Conservation (phyloP, 2,113 vertebrate genomes). For the Trinectes maculatus region DNA sequence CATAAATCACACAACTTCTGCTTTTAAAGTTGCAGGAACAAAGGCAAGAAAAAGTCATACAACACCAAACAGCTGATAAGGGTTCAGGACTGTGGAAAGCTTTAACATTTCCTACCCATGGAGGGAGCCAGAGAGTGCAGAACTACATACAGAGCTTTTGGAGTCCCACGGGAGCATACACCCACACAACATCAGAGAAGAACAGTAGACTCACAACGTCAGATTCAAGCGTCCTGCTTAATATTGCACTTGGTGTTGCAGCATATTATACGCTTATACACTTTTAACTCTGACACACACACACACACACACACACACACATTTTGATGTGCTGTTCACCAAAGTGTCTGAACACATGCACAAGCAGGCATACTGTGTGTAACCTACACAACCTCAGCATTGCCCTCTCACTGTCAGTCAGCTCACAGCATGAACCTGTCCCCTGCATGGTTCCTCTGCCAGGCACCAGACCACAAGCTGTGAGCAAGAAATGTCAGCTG, state of each 20-base stretch:
- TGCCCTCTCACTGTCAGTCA: constrained; percentile 64
- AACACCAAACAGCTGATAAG: constrained; percentile 7
- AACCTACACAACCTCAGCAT: constrained; percentile 34
- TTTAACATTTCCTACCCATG: constrained; percentile 53
- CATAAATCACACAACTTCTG: constrained; percentile 1
- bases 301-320: constrained; percentile 4
- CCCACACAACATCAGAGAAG: constrained; percentile 57
- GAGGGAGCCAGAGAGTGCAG: constrained; percentile 76
- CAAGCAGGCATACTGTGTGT: constrained; percentile 28
- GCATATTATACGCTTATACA: constrained; percentile 38
- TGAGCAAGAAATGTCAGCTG: constrained; percentile 80
- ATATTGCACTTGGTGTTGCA: constrained; percentile 38
- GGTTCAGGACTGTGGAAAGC: neutral
- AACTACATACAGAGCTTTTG: constrained; percentile 44
- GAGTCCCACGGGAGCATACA: constrained; percentile 52
- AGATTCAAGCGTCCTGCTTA: constrained; percentile 46
- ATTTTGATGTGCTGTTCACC: constrained; percentile 19
- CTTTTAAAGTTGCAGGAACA: neutral
- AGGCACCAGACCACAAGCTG: constrained; percentile 72
- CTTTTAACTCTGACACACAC: constrained; percentile 16
- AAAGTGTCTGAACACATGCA: constrained; percentile 25
- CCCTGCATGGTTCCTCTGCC: constrained; percentile 63
- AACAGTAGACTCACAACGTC: constrained; percentile 19
- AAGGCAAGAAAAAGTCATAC: neutral
- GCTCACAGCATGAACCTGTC: constrained; percentile 60